phyloP scores from a whole-genome alignment of 2,888 invertebrate species.

The Dasysyrphus albostriatus region DNA sequence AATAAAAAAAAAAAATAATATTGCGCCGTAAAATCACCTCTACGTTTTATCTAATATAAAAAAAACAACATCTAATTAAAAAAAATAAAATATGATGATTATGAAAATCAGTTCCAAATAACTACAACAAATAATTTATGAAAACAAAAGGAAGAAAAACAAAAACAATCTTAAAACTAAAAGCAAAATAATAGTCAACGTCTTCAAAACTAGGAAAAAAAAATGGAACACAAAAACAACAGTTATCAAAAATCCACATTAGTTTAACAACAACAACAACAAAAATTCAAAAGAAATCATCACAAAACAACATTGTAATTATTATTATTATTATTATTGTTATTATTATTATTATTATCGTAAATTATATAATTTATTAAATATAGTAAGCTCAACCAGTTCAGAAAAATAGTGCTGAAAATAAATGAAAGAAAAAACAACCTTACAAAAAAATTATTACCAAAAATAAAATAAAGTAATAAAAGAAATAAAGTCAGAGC shows the following conservation, averaged over 20 bases:
- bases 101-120: conserved; percentile 71
- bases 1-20: conserved; percentile 72
- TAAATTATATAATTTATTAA: conserved; percentile 56
- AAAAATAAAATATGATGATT: conserved; percentile 57
- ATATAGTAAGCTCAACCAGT: conserved; percentile 58
- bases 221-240: conserved; percentile 45
- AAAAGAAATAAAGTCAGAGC: conserved; percentile 42
- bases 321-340: conserved; percentile 60
- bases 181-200: conserved; percentile 60
- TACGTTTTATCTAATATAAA: conserved; percentile 65
- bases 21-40: conserved; percentile 73
- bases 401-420: conserved; percentile 47
- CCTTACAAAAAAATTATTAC: conserved; percentile 46
- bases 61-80: conserved; percentile 44
- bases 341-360: conserved; percentile 46
- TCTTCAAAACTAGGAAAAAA: conserved; percentile 69
- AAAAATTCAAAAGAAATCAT: conserved; percentile 47
- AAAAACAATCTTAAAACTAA: conserved; percentile 26
- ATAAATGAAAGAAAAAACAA: conserved; percentile 30
- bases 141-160: conserved; percentile 13
- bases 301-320: conserved; percentile 49
- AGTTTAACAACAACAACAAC: conserved; percentile 43
- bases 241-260: conserved; percentile 56
- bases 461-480: conserved; percentile 31
- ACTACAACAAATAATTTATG: conserved; percentile 62